Evolutionary conservation across 2,113 vertebrate genomes (phyloP), one percentile per base, ranked within the genome.

Genomic region (Sclerurus mexicanus): DNA sequence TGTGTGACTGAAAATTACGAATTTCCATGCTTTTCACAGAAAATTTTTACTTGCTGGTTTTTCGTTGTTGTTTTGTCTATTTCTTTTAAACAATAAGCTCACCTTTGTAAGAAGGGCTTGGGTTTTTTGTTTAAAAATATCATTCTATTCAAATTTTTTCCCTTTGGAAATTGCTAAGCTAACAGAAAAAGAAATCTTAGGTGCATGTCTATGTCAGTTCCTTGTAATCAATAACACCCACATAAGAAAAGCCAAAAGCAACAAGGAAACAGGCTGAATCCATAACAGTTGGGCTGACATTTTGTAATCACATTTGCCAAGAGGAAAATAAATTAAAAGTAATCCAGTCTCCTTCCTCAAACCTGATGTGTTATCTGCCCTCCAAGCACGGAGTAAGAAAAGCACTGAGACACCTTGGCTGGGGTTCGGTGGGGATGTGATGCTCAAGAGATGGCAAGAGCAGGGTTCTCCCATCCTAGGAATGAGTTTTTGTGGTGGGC

Each of bases 371-470:
- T 69, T 92, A 40, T 67, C 40, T 1, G 3, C 3, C 46, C n/a
- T 66, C 30, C n/a, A 21, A 33, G 15, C 3, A 1, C 6, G 0
- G 0, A 35, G 31, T 3, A 1, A 76, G n/a, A 37, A 68, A 72
- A 79, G 18, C 1, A 0, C 11, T 25, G 23, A 4, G 50, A 64
- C 42, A 40, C 28, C 7, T 77, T 52, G 50, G 18, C 50, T 53
- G 39, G 15, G 8, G 4, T 46, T 42, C 72, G 71, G 33, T 7
- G 3, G 30, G 25, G 49, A 46, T 1, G 0, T 69, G 78, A 28
- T 39, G 55, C 50, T 84, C 21, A 16, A 25, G 28, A 56, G 25
- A 66, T 6, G 27, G 25, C 22, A 63, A 40, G 30, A 66, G 24
- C 18, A 5, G 9, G 4, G 24, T 58, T 91, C 67, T 35, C 77